These are phyloP conservation scores for Epistrophe grossulariae DNA, from an alignment of 2,888 invertebrate genomes.

Conservation along the genomic window DNA sequence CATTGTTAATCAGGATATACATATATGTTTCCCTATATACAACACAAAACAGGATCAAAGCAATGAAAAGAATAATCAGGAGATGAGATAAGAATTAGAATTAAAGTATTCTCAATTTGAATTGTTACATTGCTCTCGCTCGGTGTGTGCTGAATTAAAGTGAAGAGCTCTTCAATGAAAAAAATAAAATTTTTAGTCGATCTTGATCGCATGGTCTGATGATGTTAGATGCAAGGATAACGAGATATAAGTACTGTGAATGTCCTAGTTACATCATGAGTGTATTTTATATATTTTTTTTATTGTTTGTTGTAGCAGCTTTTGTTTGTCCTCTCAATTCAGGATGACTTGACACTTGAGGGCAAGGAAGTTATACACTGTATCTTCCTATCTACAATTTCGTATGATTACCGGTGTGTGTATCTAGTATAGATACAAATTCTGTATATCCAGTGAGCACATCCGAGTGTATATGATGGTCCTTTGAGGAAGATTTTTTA, in stretches of 20 bases:
- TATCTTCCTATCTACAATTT: conserved; percentile 36
- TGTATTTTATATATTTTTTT: not conserved
- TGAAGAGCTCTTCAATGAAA: conserved; percentile 40
- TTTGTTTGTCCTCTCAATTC: conserved; percentile 45
- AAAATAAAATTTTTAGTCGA: conserved; percentile 33
- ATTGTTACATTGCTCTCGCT: conserved; percentile 49
- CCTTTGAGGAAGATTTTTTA: conserved; percentile 49
- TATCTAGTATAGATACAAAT: conserved; percentile 14
- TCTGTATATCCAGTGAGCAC: conserved; percentile 47
- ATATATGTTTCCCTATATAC: conserved; percentile 17
- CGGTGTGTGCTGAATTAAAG: conserved; percentile 14
- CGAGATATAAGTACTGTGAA: conserved; percentile 38
- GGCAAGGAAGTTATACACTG: conserved; percentile 62
- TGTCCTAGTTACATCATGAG: conserved; percentile 60
- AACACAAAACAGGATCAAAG: conserved; percentile 67
- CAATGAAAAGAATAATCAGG: conserved; percentile 19
- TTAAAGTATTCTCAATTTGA: conserved; percentile 73
- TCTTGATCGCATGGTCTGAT: conserved; percentile 65
- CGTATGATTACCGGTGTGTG: conserved; percentile 65
- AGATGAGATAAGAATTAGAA: conserved; percentile 75
- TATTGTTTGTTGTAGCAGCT: conserved; percentile 26
- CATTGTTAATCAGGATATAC: conserved; percentile 29
- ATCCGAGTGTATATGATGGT: too few relatives aligned
- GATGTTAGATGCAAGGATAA: conserved; percentile 57
- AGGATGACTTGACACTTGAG: conserved; percentile 46